These are phyloP conservation scores for Carabus problematicus DNA, from an alignment of 2,888 invertebrate species.

Conservation along the genomic window DNA sequence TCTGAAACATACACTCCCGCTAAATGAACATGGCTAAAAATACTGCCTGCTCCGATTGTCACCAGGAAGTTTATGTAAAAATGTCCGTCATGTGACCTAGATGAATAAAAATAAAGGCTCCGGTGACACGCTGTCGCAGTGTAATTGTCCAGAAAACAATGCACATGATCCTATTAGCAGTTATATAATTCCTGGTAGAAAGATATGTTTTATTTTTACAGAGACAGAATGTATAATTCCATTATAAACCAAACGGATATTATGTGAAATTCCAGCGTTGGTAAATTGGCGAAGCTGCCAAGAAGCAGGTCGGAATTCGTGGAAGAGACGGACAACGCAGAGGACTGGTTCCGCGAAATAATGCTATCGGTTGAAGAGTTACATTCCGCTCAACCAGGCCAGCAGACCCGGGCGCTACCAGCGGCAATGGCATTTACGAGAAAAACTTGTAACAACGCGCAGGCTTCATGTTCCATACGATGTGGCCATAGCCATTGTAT, in stretches of 20 bases:
- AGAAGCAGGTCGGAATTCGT: slow-evolving; percentile 37
- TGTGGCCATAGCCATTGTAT: too few relatives aligned
- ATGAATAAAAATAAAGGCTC: slow-evolving; percentile 16
- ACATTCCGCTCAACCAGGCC: not conserved
- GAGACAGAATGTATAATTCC: too few relatives aligned
- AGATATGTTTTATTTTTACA: too few relatives aligned
- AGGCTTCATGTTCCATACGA: too few relatives aligned
- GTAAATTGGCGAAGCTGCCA: slow-evolving; percentile 5
- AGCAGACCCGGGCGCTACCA: too few relatives aligned
- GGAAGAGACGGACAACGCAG: slow-evolving; percentile 13
- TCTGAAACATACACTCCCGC: not conserved
- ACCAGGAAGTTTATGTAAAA: slow-evolving; percentile 19
- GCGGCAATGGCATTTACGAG: too few relatives aligned
- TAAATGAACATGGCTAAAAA: slow-evolving; percentile 18
- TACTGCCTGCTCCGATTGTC: not conserved
- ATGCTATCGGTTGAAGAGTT: slow-evolving; percentile 5
- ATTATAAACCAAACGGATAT: slow-evolving; percentile 24
- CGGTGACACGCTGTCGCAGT: not conserved
- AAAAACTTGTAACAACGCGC: too few relatives aligned
- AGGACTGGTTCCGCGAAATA: slow-evolving; percentile 12
- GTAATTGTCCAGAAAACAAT: too few relatives aligned
- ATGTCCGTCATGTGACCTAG: slow-evolving; percentile 8
- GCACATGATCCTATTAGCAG: too few relatives aligned
- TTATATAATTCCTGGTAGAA: too few relatives aligned
- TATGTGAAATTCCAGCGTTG: slow-evolving; percentile 18